Percentiles rank a stretch among this genome's conserved stretches.
phyloP scores from a whole-genome alignment of 2,888 invertebrate species.

The Atethmia centrago region DNA sequence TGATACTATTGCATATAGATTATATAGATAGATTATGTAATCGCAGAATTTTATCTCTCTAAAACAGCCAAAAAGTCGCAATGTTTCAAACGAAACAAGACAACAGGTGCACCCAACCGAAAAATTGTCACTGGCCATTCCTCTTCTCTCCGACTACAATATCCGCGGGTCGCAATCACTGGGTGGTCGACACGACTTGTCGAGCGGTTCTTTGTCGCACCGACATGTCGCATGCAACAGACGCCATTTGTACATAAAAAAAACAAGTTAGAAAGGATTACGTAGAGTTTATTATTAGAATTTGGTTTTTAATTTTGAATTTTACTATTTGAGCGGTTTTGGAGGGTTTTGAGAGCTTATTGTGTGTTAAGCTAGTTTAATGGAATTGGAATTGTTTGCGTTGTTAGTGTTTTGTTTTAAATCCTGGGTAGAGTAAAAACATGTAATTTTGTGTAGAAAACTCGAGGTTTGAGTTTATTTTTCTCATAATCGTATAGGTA shows the following conservation, averaged over 20 bases:
- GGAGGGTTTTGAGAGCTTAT: constrained; percentile 14
- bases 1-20: not conserved
- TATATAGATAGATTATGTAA: not conserved
- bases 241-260: constrained; percentile 57
- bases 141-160: constrained; percentile 49
- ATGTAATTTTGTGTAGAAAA: not conserved
- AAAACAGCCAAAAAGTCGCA: not conserved
- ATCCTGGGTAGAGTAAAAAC: not conserved
- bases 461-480: not conserved
- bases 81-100: not conserved
- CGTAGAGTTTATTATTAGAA: constrained; percentile 59
- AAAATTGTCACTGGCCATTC: constrained; percentile 61
- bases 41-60: not conserved
- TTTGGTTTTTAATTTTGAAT: constrained; percentile 53
- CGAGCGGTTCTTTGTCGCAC: constrained; percentile 67
- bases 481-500: not conserved
- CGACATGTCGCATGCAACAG: constrained; percentile 65
- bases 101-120: constrained; percentile 23
- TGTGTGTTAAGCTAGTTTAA: constrained; percentile 15
- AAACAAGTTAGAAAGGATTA: constrained; percentile 53
- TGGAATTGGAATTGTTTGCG: constrained; percentile 1
- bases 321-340: constrained; percentile 41
- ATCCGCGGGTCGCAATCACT: constrained; percentile 65
- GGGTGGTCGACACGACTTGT: constrained; percentile 73
- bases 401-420: constrained; percentile 1